Percentiles rank a stretch among this genome's conserved stretches.
These are phyloP conservation scores for Bathynomus jamesi DNA, from an alignment of 1,140 invertebrate species.

Conservation along the genomic window DNA sequence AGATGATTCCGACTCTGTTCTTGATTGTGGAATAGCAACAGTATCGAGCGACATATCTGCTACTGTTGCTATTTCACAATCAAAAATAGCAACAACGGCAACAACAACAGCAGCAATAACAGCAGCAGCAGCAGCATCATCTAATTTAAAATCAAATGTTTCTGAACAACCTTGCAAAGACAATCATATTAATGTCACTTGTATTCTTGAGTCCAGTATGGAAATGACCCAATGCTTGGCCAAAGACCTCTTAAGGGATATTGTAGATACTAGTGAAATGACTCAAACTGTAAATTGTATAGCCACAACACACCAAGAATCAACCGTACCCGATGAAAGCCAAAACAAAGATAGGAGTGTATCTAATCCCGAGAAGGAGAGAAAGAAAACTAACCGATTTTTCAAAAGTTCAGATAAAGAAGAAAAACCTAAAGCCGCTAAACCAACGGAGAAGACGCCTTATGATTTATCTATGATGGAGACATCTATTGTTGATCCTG, in stretches of 20 bases:
- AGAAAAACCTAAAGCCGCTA: background rate
- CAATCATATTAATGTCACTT: constrained; percentile 12
- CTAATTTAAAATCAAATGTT: too few species aligned
- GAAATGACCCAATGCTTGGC: constrained; percentile 22
- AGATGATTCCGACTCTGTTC: too few species aligned
- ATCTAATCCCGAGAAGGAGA: background rate
- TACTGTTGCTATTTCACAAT: too few species aligned
- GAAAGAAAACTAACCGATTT: constrained; percentile 13
- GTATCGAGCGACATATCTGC: too few species aligned
- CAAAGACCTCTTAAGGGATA: background rate
- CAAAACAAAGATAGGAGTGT: background rate
- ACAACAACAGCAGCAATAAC: too few species aligned
- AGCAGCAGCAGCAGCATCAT: too few species aligned
- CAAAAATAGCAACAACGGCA: too few species aligned
- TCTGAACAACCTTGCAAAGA: too few species aligned
- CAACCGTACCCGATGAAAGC: background rate
- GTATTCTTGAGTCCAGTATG: constrained; percentile 14
- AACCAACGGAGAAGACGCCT: constrained; percentile 3
- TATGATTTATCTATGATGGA: constrained; percentile 21
- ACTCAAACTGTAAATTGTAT: background rate
- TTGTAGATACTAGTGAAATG: background rate
- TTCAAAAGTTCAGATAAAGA: background rate
- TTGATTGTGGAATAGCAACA: too few species aligned
- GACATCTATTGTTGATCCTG: constrained; percentile 7
- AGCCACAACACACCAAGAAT: too few species aligned